phyloP scores from a whole-genome alignment of 2,888 invertebrate species.

The Scrobipalpa atriplicella region DNA sequence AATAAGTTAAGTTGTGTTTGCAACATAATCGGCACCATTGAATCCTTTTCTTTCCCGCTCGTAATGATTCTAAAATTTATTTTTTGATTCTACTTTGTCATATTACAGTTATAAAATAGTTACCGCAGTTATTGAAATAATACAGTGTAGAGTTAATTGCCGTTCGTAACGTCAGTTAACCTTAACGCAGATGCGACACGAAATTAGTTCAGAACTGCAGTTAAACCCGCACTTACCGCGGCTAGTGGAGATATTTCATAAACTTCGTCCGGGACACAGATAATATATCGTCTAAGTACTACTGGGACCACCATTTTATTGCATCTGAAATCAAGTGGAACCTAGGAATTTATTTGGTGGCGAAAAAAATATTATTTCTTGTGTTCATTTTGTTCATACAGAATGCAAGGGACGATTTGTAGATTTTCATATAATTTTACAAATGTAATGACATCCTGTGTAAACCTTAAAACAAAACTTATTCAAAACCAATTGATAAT shows the following conservation, averaged over 20 bases:
- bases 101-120: no score
- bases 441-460: no score
- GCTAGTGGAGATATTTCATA: conserved; percentile 19
- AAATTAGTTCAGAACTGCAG: conserved; percentile 23
- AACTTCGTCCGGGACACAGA: conserved; percentile 9
- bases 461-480: no score
- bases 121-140: not conserved
- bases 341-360: not conserved
- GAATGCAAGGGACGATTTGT: not conserved
- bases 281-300: conserved; percentile 8
- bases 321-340: not conserved
- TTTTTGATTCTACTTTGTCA: no score
- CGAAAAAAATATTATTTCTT: not conserved
- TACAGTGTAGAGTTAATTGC: conserved; percentile 15
- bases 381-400: no score
- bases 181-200: conserved; percentile 21
- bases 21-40: no score
- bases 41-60: no score
- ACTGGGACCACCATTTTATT: not conserved
- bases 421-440: no score
- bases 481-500: no score
- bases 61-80: no score
- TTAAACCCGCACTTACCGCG: conserved; percentile 20
- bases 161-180: conserved; percentile 15
- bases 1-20: no score